Conservation (phyloP, 2,797 vertebrate species). For the Naso thynnoides region DNA sequence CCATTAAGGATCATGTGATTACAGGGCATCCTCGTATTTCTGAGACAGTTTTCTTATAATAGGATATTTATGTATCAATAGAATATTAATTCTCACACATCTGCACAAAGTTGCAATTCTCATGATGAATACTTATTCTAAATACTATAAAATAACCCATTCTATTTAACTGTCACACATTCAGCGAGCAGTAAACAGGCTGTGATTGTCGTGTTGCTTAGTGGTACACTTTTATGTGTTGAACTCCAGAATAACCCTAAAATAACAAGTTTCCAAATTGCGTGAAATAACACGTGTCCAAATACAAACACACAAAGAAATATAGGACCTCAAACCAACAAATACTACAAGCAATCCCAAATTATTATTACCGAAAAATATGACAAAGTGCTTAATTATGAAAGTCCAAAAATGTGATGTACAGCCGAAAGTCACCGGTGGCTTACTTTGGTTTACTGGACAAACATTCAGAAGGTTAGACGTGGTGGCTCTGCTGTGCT, state of each 20-base stretch:
- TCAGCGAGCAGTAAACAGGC: not conserved
- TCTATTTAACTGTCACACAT: not conserved
- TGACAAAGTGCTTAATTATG: slow-evolving; percentile 1
- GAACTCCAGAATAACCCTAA: not conserved
- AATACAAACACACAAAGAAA: not conserved
- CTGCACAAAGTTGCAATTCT: not conserved
- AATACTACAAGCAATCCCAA: not conserved
- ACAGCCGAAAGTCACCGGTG: not conserved
- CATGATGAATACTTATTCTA: not conserved
- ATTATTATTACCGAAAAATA: not conserved
- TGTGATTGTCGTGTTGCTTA: slow-evolving; percentile 35
- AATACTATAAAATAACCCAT: not conserved
- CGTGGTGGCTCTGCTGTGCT: not conserved
- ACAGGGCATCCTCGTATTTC: not conserved
- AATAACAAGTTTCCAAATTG: not conserved
- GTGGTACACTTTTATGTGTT: slow-evolving; percentile 11
- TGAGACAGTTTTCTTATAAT: not conserved
- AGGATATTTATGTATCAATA: not conserved
- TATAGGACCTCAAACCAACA: not conserved
- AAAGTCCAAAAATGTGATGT: not conserved
- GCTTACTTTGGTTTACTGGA: not conserved
- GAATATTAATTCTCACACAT: not conserved
- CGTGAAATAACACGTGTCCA: not conserved
- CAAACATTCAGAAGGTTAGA: not conserved
- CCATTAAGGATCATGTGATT: not conserved